Conservation (phyloP, 2,113 vertebrate species). For the Indri indri region DNA sequence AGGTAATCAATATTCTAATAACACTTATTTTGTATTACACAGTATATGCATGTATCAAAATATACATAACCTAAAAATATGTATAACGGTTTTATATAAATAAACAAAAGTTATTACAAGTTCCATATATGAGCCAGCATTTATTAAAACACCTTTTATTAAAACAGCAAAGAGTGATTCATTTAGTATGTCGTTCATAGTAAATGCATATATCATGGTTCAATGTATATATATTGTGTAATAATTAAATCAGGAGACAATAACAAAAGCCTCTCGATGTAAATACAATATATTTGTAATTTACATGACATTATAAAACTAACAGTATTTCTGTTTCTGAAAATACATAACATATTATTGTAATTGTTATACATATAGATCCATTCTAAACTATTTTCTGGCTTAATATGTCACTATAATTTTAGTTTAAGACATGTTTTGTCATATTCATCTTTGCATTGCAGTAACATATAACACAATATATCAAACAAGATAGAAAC, state of each 20-base stretch:
- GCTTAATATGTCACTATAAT: background rate
- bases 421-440: background rate
- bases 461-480: background rate
- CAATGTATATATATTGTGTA: background rate
- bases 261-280: background rate
- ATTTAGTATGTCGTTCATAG: background rate
- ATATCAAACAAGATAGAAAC: background rate
- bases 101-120: background rate
- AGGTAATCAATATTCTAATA: background rate
- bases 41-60: background rate
- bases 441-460: background rate
- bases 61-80: background rate
- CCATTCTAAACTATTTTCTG: background rate
- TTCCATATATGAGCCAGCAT: background rate
- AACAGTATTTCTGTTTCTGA: background rate
- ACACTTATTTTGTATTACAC: background rate
- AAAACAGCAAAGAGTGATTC: rapidly evolving
- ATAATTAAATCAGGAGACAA: background rate
- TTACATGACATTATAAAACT: background rate
- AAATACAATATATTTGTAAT: background rate
- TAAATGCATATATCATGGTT: background rate
- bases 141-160: background rate
- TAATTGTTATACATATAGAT: background rate
- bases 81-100: background rate
- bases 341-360: background rate